These are phyloP conservation scores for Sardinella longiceps DNA, from an alignment of 2,797 vertebrate species.

Conservation along the genomic window DNA sequence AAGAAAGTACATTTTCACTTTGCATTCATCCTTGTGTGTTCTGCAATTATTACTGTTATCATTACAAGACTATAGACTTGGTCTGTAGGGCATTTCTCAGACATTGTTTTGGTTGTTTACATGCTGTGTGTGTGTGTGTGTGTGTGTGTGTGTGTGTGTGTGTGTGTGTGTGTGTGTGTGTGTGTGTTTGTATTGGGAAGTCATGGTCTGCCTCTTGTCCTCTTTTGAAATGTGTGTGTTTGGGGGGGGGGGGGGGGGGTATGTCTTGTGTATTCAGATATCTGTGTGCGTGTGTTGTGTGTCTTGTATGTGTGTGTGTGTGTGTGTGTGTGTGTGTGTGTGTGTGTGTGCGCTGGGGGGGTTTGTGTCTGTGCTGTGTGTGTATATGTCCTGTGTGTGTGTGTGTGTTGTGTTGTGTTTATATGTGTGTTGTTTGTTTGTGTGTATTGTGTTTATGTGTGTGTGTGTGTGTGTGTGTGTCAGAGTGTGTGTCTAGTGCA, in stretches of 20 bases:
- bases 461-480: neutral
- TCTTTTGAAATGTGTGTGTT: neutral
- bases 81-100: neutral
- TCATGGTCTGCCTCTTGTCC: neutral
- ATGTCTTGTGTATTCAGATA: too few species aligned
- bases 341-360: too few species aligned
- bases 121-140: neutral
- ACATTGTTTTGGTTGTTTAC: neutral
- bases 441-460: neutral
- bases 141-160: neutral
- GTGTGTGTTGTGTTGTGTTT: neutral
- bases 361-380: too few species aligned
- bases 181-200: neutral
- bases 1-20: neutral
- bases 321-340: too few species aligned
- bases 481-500: neutral
- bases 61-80: neutral
- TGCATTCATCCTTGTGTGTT: slow-evolving; percentile 5
- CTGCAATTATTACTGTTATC: neutral
- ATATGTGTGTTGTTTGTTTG: neutral
- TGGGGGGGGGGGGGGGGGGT: too few species aligned
- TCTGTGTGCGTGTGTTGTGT: too few species aligned
- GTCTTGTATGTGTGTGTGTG: neutral
- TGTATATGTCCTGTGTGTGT: neutral
- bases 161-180: neutral